Base-by-base conservation (phyloP, 2,888 invertebrate genomes). In the Tanypteryx hageni region DNA sequence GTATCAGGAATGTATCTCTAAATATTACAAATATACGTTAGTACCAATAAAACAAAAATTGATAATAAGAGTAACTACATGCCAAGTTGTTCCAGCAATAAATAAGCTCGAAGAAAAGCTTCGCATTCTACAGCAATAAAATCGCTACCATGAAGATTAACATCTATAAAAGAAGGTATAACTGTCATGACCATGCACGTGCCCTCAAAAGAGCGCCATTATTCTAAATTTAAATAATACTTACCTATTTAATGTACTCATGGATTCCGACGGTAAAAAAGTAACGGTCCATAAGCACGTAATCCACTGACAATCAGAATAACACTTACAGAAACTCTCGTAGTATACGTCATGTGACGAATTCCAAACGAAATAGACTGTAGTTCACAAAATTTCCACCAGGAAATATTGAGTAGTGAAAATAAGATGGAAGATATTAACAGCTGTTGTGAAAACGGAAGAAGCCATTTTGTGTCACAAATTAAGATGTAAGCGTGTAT, bases 251-350 rank as follows among this genome's bases (percentile, higher is more conserved):
- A 89, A 44, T 13, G 64, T 64, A 64, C n/a, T 44, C 61, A 89
- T 89, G 64, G n/a, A 89, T 44, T n/a, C 44, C 89, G 64, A n/a
- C 44, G 64, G 64, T 89, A 44, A 61, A 89, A 89, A 31, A 89
- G 64, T 44, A 89, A 68, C n/a, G 64, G 10, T 64, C 89, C 89
- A 44, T 64, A 89, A 44, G 58, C 89, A 89, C 89, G 64, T 89
- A 89, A 68, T 64, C 89, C 44, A 68, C 59, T 64, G 89, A 89
- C 89, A 89, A 89, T 89, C 89, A 61, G 44, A 44, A 64, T 10
- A 68, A 14, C 89, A 89, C 89, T 44, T 44, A 64, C 31, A 44
- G 64, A 68, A 44, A 89, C 89, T 89, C 27, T 27, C 64, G n/a
- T 64, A 89, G 68, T 56, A 14, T 68, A 89, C 64, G 83, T 89